Percentiles rank a stretch among this genome's conserved stretches.
phyloP scores from a whole-genome alignment of 23 tunicate species.

The Trididemnum clinides region DNA sequence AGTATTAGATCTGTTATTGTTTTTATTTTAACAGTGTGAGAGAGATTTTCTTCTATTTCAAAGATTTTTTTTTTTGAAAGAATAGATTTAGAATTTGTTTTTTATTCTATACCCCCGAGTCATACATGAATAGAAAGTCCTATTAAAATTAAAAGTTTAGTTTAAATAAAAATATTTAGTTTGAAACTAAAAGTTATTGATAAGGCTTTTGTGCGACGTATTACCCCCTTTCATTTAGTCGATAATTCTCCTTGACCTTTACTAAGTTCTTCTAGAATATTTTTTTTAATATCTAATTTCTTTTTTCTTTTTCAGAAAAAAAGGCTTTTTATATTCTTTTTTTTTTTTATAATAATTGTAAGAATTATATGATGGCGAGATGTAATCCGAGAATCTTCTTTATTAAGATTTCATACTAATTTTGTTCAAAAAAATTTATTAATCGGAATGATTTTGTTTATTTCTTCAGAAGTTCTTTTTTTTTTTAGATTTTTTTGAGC shows the following conservation, averaged over 20 bases:
- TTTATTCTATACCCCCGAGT: neutral
- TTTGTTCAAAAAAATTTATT: neutral
- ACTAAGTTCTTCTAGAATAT: neutral
- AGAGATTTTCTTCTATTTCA: neutral
- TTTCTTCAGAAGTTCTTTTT: constrained; percentile 23
- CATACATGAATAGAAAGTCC: constrained; percentile 4
- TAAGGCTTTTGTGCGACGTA: constrained; percentile 1
- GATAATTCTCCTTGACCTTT: constrained; percentile 29
- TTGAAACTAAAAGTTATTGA: constrained; percentile 14
- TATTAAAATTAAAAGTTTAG: neutral
- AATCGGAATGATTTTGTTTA: neutral
- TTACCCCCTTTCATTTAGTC: constrained; percentile 9
- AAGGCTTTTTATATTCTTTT: neutral
- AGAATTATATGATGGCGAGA: constrained; percentile 19
- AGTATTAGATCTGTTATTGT: neutral
- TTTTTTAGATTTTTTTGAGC: constrained; percentile 35
- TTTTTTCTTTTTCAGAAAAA: neutral
- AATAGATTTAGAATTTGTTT: neutral
- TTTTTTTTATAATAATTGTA: neutral
- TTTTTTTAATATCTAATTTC: neutral
- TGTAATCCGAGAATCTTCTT: constrained; percentile 9
- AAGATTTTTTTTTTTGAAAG: neutral
- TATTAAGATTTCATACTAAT: neutral
- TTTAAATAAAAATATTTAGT: neutral
- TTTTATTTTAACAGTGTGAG: neutral